Evolutionary conservation across 2,797 vertebrate genomes (phyloP).

Genomic region (Sebastes miniatus): DNA sequence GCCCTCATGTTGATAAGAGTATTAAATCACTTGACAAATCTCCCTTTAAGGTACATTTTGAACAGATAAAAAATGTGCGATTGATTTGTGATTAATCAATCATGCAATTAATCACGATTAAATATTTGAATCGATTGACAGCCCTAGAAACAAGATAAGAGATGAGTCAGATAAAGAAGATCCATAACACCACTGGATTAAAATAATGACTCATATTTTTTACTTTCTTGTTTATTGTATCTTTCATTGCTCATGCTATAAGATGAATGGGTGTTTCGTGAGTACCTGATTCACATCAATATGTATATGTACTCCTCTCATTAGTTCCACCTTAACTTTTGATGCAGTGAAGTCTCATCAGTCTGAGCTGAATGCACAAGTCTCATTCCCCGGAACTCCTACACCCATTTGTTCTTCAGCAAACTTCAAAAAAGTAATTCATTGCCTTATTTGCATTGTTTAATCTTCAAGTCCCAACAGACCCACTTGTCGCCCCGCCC

Average conservation of each 20-base stretch:
- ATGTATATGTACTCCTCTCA: constrained; percentile 21
- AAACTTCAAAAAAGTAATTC: constrained; percentile 41
- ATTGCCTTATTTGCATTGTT: constrained; percentile 51
- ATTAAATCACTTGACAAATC: too few species aligned
- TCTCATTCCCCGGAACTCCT: constrained; percentile 26
- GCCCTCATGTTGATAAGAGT: too few species aligned
- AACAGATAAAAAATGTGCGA: too few species aligned
- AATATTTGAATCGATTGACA: too few species aligned
- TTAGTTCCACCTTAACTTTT: constrained; percentile 50
- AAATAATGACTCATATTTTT: not conserved
- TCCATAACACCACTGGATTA: constrained; percentile 2
- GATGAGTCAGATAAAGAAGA: not conserved
- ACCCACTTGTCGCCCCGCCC: not conserved
- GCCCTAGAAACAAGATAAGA: not conserved
- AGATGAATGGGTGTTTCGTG: constrained; percentile 28
- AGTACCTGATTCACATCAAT: constrained; percentile 23
- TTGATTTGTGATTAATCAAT: too few species aligned
- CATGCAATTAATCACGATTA: too few species aligned
- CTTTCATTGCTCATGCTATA: not conserved
- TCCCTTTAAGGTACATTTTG: too few species aligned
- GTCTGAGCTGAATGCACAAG: constrained; percentile 32
- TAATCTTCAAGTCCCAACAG: constrained; percentile 44
- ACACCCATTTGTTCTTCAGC: constrained; percentile 44
- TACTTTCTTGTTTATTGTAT: not conserved
- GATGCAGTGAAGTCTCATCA: constrained; percentile 49